A percentile compares a stretch with the other conserved stretches of the same genome.
Conservation (phyloP, 2,888 invertebrate species). For the Boloria selene region DNA sequence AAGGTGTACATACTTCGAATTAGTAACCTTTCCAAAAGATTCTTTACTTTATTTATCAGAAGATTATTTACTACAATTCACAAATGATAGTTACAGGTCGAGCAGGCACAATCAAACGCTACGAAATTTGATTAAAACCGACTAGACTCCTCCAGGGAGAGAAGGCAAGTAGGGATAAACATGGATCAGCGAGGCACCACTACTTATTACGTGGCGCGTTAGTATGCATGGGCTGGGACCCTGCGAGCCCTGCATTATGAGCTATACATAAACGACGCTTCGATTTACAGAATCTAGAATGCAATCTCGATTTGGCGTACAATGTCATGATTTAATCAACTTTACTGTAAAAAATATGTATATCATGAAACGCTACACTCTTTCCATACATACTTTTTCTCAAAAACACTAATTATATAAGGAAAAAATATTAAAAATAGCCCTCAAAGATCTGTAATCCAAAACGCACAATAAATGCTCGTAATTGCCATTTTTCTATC, state of each 20-base stretch:
- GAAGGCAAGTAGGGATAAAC: slow-evolving; percentile 56
- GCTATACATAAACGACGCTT: slow-evolving; percentile 66
- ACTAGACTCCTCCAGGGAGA: slow-evolving; percentile 27
- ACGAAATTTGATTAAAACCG: slow-evolving; percentile 32
- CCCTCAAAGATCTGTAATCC: slow-evolving; percentile 1
- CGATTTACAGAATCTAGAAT: slow-evolving; percentile 57
- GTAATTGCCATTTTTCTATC: slow-evolving; percentile 20
- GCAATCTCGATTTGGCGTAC: slow-evolving; percentile 36
- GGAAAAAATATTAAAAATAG: not conserved
- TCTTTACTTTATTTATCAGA: not conserved
- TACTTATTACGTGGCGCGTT: slow-evolving; percentile 75
- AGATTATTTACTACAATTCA: slow-evolving; percentile 1
- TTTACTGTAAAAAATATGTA: too few relatives aligned
- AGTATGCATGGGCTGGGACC: slow-evolving; percentile 81
- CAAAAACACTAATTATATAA: not conserved
- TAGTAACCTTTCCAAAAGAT: too few relatives aligned
- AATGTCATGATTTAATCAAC: not conserved
- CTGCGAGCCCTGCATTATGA: slow-evolving; percentile 60
- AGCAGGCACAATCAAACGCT: slow-evolving; percentile 25
- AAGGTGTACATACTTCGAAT: too few relatives aligned
- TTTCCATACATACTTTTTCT: too few relatives aligned
- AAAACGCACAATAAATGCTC: slow-evolving; percentile 28
- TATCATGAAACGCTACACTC: too few relatives aligned
- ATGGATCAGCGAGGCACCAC: slow-evolving; percentile 57
- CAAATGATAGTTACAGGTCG: slow-evolving; percentile 21